Evolutionary conservation across 2,888 invertebrate species (phyloP).

Genomic region (Lepidochrysops patricia): DNA sequence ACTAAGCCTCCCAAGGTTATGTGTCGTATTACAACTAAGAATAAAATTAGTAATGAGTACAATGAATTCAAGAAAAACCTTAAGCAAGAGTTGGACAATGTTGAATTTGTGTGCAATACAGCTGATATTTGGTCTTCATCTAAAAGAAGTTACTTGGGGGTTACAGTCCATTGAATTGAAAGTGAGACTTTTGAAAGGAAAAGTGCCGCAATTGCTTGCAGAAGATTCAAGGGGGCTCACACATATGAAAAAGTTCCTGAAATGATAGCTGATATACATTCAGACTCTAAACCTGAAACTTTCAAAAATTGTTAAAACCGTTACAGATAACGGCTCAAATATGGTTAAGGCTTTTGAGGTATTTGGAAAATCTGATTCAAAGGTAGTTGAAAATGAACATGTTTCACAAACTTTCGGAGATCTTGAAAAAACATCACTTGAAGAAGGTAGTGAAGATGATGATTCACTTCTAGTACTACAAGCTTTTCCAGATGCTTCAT

Average conservation of each 20-base stretch:
- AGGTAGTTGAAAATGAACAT: too few species aligned
- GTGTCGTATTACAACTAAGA: conserved; percentile 18
- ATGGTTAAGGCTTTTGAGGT: too few species aligned
- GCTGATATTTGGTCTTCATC: conserved; percentile 23
- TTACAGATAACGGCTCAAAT: conserved; percentile 20
- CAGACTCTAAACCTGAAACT: conserved; percentile 23
- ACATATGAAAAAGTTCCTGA: conserved; percentile 23
- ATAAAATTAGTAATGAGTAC: conserved; percentile 18
- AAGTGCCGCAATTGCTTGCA: conserved; percentile 19
- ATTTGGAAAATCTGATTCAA: background rate
- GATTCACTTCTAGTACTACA: background rate
- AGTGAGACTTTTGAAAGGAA: conserved; percentile 20
- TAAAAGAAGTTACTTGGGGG: conserved; percentile 22
- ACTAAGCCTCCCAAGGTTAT: conserved; percentile 22
- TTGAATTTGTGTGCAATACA: conserved; percentile 22
- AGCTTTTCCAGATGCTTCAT: background rate
- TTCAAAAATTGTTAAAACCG: conserved; percentile 21
- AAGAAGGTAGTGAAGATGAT: background rate
- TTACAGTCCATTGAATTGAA: conserved; percentile 25
- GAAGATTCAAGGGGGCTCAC: conserved; percentile 24
- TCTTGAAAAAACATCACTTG: conserved; percentile 1
- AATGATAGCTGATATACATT: conserved; percentile 22
- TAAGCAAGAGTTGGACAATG: background rate
- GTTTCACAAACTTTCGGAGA: too few species aligned
- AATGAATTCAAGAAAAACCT: conserved; percentile 16